Conservation (phyloP, 1,140 invertebrate species). For the Linepithema humile region DNA sequence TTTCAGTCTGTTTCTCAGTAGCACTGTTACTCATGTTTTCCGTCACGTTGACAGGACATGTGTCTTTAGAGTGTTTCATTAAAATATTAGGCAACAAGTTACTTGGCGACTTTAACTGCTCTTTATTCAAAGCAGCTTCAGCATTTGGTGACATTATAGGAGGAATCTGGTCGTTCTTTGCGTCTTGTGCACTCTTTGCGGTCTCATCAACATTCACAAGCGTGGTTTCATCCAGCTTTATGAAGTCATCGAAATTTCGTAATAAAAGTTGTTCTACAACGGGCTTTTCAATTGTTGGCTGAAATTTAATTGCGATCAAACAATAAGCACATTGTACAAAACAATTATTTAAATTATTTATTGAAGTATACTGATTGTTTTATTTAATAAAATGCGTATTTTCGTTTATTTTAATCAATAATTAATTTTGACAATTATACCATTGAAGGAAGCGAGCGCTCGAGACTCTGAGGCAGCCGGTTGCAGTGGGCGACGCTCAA, state of each 20-base stretch:
- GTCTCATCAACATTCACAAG: background rate
- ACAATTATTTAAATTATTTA: background rate
- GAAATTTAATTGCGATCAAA: slow-evolving; percentile 14
- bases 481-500: slow-evolving; percentile 82
- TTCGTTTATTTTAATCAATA: no score
- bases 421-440: slow-evolving; percentile 58
- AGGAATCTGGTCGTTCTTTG: background rate
- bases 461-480: slow-evolving; percentile 80
- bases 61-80: background rate
- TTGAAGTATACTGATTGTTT: background rate
- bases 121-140: background rate
- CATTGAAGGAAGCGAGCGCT: slow-evolving; percentile 76
- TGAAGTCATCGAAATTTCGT: slow-evolving; percentile 69
- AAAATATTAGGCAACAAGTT: background rate
- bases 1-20: background rate
- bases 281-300: slow-evolving; percentile 72
- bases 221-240: background rate
- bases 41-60: no score
- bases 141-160: background rate
- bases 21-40: background rate
- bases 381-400: background rate
- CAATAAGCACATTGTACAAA: no score
- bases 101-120: background rate
- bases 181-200: background rate
- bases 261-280: slow-evolving; percentile 77